Evolutionary conservation across 2,888 invertebrate genomes (phyloP).

Genomic region (Crematogaster levior): DNA sequence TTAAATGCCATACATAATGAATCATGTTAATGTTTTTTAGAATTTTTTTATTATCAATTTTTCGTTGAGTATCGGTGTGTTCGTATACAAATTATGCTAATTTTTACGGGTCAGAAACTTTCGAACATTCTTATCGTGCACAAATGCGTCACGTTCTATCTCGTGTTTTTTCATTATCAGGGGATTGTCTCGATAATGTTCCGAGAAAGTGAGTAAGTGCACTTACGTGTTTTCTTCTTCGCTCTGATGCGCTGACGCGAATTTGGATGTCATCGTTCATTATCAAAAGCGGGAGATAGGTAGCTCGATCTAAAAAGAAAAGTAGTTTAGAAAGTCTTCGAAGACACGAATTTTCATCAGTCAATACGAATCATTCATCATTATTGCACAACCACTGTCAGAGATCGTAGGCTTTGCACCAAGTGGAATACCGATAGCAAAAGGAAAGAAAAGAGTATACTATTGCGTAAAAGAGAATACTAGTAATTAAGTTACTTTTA

Average conservation of each 20-base stretch:
- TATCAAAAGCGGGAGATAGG: constrained; percentile 29
- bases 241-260: constrained; percentile 18
- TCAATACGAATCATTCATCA: constrained; percentile 62
- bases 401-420: neutral
- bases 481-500: constrained; percentile 14
- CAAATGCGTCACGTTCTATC: neutral
- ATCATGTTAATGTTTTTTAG: too few relatives aligned
- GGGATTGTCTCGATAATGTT: neutral
- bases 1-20: neutral
- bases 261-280: constrained; percentile 29
- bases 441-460: neutral
- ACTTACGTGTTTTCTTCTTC: neutral
- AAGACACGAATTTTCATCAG: constrained; percentile 58
- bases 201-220: constrained; percentile 29
- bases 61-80: neutral
- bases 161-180: constrained; percentile 35
- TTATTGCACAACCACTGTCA: constrained; percentile 62
- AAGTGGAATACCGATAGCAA: neutral
- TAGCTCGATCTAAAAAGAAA: constrained; percentile 65
- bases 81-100: neutral
- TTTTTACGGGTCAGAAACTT: neutral
- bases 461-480: too few relatives aligned
- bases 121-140: constrained; percentile 5
- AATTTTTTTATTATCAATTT: neutral
- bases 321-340: constrained; percentile 64